phyloP scores from a whole-genome alignment of 2,113 vertebrate species.

The Neolamprologus brichardi region DNA sequence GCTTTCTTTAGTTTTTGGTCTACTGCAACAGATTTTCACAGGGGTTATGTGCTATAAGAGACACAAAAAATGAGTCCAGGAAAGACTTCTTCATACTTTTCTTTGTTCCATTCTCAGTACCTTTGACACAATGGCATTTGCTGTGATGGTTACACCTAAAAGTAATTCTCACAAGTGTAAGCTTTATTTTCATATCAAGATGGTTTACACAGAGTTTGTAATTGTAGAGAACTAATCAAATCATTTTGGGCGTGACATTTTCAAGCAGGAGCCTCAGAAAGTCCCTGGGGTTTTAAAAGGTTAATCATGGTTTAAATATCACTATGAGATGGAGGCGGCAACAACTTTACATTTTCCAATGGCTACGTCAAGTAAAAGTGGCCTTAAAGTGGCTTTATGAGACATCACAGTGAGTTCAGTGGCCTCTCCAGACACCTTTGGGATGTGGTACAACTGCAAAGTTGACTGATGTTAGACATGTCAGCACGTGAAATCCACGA shows the following conservation, averaged over 20 bases:
- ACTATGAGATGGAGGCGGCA: neutral
- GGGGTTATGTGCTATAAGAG: neutral
- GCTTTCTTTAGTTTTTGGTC: neutral
- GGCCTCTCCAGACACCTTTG: fast-evolving
- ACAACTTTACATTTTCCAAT: neutral
- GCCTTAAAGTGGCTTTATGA: neutral
- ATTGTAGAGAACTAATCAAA: neutral
- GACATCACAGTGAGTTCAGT: neutral
- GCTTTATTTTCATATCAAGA: neutral
- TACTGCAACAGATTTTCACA: neutral
- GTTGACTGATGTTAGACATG: neutral
- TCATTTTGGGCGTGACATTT: neutral
- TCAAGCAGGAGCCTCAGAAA: neutral
- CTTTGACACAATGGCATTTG: neutral
- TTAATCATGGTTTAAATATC: neutral
- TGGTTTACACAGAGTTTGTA: neutral
- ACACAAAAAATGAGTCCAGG: neutral
- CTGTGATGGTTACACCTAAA: neutral
- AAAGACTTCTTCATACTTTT: neutral
- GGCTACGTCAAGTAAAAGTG: neutral
- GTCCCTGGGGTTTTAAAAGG: neutral
- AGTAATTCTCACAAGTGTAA: neutral
- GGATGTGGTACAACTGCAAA: neutral
- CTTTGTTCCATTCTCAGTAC: fast-evolving
- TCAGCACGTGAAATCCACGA: fast-evolving